Evolutionary conservation across 2,888 invertebrate genomes (phyloP), one percentile per base, ranked within the genome.

Genomic region (Parochlus steinenii): DNA sequence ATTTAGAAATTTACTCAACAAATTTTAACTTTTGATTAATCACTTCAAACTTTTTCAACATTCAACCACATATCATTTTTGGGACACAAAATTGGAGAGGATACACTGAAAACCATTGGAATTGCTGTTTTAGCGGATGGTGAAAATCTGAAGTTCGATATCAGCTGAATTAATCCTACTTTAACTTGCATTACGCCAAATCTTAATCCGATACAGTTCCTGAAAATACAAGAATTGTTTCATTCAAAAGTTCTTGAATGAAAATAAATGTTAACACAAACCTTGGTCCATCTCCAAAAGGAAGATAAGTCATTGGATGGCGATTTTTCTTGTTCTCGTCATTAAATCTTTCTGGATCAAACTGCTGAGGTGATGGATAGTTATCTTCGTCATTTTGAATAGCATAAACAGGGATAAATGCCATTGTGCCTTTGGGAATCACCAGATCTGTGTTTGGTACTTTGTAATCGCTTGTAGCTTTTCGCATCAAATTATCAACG

Each of bases 321-420:
- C 43, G 35, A 12, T 41, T 38, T 12, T 23, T 25, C 31, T 45
- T 45, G 14, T 46, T 44, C 36, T 46, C 46, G 0, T 43, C 39
- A 11, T 31, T 44, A 42, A 55, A 56, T 33, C 53, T 39, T 24
- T 54, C 51, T 3, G 55, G 55, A 31, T 54, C 48, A 39, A 50
- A 56, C 27, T 42, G 44, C 15, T 46, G 39, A 6, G 55, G 54
- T 17, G 55, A 42, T 6, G 50, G 47, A 36, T 47, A 53, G 38
- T 49, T 45, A 28, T 49, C 41, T 1, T 48, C 47, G 41, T 53
- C 52, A 14, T 45, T 41, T 33, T 56, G 56, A 23, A 55, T 41
- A 23, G 46, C 47, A 24, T 34, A 31, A 10, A 45, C 39, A 1
- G 51, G 44, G 15, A 53, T 44, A 5, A 43, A 17, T 6, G 50